Base-by-base conservation (phyloP, 2,113 vertebrate genomes). In the Gallinago media region DNA sequence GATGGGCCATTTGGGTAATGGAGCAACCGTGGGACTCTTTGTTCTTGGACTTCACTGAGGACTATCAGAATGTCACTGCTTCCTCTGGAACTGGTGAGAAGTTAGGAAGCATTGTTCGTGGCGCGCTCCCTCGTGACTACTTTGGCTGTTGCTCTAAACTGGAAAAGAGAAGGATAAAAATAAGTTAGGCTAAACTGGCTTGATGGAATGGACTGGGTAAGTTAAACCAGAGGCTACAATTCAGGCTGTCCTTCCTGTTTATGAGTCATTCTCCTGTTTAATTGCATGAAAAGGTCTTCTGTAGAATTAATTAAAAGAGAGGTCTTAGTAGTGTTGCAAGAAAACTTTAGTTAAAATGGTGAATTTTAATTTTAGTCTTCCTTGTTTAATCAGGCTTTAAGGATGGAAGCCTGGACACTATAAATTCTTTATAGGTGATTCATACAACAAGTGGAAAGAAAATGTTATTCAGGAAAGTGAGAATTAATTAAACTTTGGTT, bases 261-360 rank as follows among this genome's bases (percentile, higher is more conserved):
- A 15, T 90, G 85, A 92, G 79, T 95, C 68, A 67, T 59, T 95
- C 76, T 88, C 36, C 40, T 68, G 44, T 56, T 74, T 32, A 71
- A 86, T 47, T 88, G 75, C 2, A 0, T 86, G 47, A 90, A 89
- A 74, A 61, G 47, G 47, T 44, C 68, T 94, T 34, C 88, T 94
- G 96, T 68, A 61, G 72, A 93, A 95, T 65, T 94, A 88, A 96
- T 96, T 95, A 52, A 27, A 68, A 77, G 46, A 25, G 31, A 59
- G 14, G 21, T 63, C 27, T 86, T 70, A 12, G 21, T 75, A 65
- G 23, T 46, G 21, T 56, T 85, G 58, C 16, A 66, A 70, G 78
- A 81, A 72, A 85, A 7, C 11, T 66, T 49, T 0, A 65, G 61
- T 47, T 55, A 40, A 81, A 85, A 26, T 19, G 11, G 44, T 31